Percentiles rank a stretch among this genome's conserved stretches.
Conservation (phyloP, 1,140 invertebrate genomes). For the Scylla paramamosain region DNA sequence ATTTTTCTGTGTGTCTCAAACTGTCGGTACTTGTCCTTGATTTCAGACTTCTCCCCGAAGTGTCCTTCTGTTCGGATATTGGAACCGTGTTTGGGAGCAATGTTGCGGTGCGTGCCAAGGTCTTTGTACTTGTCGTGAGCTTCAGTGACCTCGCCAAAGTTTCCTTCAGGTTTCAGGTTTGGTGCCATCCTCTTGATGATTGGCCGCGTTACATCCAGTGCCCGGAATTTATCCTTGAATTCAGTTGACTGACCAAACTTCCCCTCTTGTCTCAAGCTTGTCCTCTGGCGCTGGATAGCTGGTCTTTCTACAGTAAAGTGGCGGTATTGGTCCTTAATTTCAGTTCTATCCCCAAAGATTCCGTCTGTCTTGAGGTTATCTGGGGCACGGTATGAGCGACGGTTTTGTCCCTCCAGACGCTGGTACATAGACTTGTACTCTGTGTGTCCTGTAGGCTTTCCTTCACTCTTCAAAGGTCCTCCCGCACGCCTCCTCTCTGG, state of each 20-base stretch:
- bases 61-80: conserved; percentile 49
- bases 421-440: conserved; percentile 54
- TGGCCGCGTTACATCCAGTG: background rate
- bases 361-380: conserved; percentile 57
- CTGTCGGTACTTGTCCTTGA: conserved; percentile 56
- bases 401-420: conserved; percentile 29
- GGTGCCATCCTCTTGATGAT: background rate
- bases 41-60: conserved; percentile 56
- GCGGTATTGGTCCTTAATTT: conserved; percentile 46
- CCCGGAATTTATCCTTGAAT: background rate
- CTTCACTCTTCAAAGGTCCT: background rate
- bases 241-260: conserved; percentile 41
- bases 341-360: conserved; percentile 50
- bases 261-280: conserved; percentile 36
- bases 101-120: background rate
- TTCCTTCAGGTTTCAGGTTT: conserved; percentile 32
- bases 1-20: conserved; percentile 37
- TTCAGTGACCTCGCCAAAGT: conserved; percentile 33
- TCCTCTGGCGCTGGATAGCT: conserved; percentile 36
- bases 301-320: background rate
- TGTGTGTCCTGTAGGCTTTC: background rate
- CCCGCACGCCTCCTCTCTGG: conserved; percentile 34
- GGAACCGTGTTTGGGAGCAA: conserved; percentile 4
- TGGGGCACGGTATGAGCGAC: conserved; percentile 27
- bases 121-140: conserved; percentile 36